These are phyloP conservation scores for Nyctibius grandis DNA, from an alignment of 2,797 vertebrate genomes.

Conservation along the genomic window DNA sequence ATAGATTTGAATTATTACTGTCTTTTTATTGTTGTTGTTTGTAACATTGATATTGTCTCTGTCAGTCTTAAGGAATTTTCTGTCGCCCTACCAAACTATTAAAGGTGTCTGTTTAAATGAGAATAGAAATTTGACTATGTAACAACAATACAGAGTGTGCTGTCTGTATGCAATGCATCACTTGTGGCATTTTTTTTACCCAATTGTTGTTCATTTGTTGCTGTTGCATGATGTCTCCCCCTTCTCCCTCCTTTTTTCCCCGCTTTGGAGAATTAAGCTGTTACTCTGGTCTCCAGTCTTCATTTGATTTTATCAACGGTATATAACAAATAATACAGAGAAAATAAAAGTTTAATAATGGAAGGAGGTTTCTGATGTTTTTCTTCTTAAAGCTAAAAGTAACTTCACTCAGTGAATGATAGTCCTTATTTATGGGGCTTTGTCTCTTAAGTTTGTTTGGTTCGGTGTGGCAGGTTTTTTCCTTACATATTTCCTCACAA, in stretches of 20 bases:
- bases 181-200: neutral
- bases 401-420: neutral
- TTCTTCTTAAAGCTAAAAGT: neutral
- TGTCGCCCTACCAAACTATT: neutral
- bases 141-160: neutral
- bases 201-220: neutral
- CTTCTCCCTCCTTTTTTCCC: neutral
- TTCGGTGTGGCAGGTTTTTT: neutral
- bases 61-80: neutral
- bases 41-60: neutral
- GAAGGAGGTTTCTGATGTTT: neutral
- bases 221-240: neutral
- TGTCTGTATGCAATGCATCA: neutral
- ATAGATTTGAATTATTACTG: neutral
- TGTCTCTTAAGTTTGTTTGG: neutral
- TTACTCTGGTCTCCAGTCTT: neutral
- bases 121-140: accelerated
- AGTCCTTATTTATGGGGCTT: neutral
- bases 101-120: neutral
- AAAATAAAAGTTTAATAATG: neutral
- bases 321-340: neutral
- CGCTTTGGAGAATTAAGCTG: neutral
- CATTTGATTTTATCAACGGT: neutral
- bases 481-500: neutral
- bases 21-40: neutral